These are phyloP conservation scores for Argyresthia albistria DNA, from an alignment of 2,888 invertebrate species.

Conservation along the genomic window DNA sequence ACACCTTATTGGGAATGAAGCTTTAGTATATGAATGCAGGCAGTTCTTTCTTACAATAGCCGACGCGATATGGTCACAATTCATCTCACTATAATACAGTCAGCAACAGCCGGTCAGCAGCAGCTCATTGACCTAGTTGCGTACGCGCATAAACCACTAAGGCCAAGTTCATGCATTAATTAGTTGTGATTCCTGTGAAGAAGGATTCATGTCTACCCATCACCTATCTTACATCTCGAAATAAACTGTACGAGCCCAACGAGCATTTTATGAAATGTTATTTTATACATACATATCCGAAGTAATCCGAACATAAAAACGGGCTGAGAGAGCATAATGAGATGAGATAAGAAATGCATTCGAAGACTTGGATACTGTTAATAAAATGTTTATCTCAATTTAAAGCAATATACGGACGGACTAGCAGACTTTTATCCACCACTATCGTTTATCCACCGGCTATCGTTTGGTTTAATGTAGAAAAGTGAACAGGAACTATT, in stretches of 20 bases:
- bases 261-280: too few species aligned
- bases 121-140: neutral
- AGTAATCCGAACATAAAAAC: neutral
- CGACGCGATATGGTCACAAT: neutral
- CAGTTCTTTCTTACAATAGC: neutral
- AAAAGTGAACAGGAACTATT: constrained; percentile 19
- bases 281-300: too few species aligned
- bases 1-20: too few species aligned
- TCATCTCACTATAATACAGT: neutral
- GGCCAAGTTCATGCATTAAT: constrained; percentile 1
- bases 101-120: neutral
- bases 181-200: neutral
- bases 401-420: constrained; percentile 28
- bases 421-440: neutral
- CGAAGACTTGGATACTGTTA: constrained; percentile 11
- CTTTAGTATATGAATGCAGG: too few species aligned
- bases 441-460: too few species aligned
- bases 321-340: neutral
- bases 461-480: constrained; percentile 4
- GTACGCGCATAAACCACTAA: neutral
- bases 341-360: constrained; percentile 27
- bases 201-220: too few species aligned
- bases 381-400: constrained; percentile 64
- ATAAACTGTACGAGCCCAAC: too few species aligned
- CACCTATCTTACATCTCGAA: too few species aligned